Evolutionary conservation across 2,797 vertebrate species (phyloP), one percentile per base, ranked within the genome.

Genomic region (Spinibarbus caldwelli): DNA sequence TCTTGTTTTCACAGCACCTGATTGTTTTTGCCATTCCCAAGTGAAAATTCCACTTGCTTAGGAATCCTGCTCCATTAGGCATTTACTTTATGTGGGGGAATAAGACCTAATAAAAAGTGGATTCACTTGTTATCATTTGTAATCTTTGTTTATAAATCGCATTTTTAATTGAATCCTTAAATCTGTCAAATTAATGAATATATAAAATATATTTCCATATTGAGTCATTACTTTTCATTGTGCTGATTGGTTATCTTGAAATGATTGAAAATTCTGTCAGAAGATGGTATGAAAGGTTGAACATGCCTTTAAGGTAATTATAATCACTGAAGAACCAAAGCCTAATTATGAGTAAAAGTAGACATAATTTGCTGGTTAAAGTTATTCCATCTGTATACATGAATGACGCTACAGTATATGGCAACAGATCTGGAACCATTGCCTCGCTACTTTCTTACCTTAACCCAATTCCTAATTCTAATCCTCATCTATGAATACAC

Each of bases 1-100:
- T 67, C 54, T 83, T 86, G 79, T 71, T 71, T 81, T 67, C 21
- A 81, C 52, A 49, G 73, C 77, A 54, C 81, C 72, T 82, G 82
- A 80, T 76, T 77, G 73, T 82, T 67, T 89, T 73, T 34, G 17
- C 79, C 45, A 70, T 73, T 86, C 79, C 67, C 71, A 67, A 26
- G 59, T 80, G 41, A 76, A 66, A 76, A 70, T 78, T 38, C 57
- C 29, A 38, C 78, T 49, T 75, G 83, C 59, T 43, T 78, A 9
- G 76, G 62, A 76, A 79, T 85, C 43, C 78, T 45, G 38, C 26
- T 10, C 57, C 76, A 29, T 66, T 23, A 14, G 78, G 23, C 26
- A 66, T 59, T 19, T 29, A 59, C 52, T 54, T 21, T 29, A n/a
- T 71, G 68, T 26, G 19, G 57, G 47, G 45, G 10, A 77, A 87